Conservation (phyloP, 1,140 invertebrate species). For the Heliconius hermathena region DNA sequence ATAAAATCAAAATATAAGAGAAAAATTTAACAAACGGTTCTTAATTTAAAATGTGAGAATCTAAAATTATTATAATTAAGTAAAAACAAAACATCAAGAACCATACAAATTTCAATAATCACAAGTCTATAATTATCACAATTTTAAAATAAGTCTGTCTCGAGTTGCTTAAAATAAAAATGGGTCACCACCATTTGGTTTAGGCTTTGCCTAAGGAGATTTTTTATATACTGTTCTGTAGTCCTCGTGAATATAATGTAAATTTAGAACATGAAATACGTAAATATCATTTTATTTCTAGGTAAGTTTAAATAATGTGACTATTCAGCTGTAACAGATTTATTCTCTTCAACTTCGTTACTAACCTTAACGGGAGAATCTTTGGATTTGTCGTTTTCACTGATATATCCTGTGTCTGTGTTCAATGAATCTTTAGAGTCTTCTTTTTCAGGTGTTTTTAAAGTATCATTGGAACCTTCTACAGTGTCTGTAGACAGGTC, state of each 20-base stretch:
- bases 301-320: not conserved
- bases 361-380: not conserved
- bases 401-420: conserved; percentile 48
- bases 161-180: not conserved
- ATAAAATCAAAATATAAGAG: too few relatives aligned
- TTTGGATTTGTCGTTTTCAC: conserved; percentile 27
- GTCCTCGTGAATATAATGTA: not conserved
- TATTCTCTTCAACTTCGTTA: conserved; percentile 13
- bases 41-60: not conserved
- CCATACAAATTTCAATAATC: conserved; percentile 1
- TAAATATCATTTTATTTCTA: not conserved
- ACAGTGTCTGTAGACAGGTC: conserved; percentile 44
- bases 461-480: conserved; percentile 44
- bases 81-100: conserved; percentile 5
- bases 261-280: not conserved
- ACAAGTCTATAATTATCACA: conserved; percentile 5
- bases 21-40: not conserved
- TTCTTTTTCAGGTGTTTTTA: conserved; percentile 46
- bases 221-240: not conserved
- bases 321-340: conserved; percentile 13
- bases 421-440: conserved; percentile 55
- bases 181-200: not conserved
- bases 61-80: conserved; percentile 2
- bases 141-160: conserved; percentile 5
- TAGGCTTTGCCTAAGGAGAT: not conserved